These are phyloP conservation scores for Drosophila parabipectinata DNA, from an alignment of 1,140 invertebrate genomes.

Conservation along the genomic window DNA sequence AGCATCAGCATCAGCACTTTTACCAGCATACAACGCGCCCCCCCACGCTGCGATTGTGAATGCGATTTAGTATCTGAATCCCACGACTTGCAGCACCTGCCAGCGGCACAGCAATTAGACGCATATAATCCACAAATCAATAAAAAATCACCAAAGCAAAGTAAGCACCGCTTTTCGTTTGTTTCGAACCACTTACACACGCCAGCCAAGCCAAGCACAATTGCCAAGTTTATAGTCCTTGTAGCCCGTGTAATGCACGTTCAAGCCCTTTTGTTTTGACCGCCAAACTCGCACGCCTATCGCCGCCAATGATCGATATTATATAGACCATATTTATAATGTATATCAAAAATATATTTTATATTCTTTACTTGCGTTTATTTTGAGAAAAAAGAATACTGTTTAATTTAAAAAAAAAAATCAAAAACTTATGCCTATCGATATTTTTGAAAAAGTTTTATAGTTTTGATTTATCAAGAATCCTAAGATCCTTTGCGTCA, in stretches of 20 bases:
- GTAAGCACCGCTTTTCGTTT: conserved; percentile 54
- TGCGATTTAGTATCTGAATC: conserved; percentile 24
- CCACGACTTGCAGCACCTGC: conserved; percentile 33
- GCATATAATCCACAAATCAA: conserved; percentile 52
- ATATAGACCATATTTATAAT: conserved; percentile 4
- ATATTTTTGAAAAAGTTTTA: too few relatives aligned
- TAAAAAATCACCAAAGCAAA: conserved; percentile 54
- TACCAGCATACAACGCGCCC: conserved; percentile 71
- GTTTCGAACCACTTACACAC: conserved; percentile 29
- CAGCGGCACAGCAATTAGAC: conserved; percentile 47
- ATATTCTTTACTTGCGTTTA: not conserved
- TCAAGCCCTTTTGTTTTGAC: conserved; percentile 54
- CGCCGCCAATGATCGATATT: conserved; percentile 55
- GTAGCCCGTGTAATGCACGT: conserved; percentile 19
- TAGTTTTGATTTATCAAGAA: too few relatives aligned
- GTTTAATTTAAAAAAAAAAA: too few relatives aligned
- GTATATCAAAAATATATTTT: not conserved
- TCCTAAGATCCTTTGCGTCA: too few relatives aligned
- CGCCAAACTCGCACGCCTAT: conserved; percentile 49
- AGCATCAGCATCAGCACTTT: conserved; percentile 63
- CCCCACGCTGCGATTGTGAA: conserved; percentile 66
- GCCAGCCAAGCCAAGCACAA: not conserved
- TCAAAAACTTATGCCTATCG: too few relatives aligned
- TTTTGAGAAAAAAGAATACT: too few relatives aligned
- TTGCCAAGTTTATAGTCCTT: conserved; percentile 14